Evolutionary conservation across 30 jellyfish, hydroid and myxozoan genomes (phyloP).

Genomic region (Cassiopea andromeda): DNA sequence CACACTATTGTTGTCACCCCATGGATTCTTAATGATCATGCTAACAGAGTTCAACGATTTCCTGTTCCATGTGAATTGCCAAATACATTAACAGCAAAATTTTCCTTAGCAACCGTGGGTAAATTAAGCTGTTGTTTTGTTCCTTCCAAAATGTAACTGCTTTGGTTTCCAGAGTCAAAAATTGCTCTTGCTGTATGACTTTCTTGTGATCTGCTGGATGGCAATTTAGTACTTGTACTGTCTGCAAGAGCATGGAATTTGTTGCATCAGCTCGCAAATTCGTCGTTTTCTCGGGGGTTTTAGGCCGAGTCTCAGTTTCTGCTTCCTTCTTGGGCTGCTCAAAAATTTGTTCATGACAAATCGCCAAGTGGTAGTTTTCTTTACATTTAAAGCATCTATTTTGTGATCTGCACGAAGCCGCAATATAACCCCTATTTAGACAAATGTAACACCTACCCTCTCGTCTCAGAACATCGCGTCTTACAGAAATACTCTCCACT

Average conservation of each 20-base stretch:
- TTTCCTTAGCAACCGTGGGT: neutral
- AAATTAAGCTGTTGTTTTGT: neutral
- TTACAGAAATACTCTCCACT: too few species aligned
- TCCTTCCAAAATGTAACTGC: neutral
- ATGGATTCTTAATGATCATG: neutral
- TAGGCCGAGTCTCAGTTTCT: neutral
- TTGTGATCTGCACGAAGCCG: neutral
- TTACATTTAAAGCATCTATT: neutral
- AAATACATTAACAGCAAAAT: neutral
- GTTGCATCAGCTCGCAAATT: neutral
- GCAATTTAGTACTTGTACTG: too few species aligned
- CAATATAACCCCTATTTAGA: slow-evolving; percentile 11
- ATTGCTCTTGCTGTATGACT: neutral
- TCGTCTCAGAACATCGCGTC: too few species aligned
- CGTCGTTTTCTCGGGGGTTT: neutral
- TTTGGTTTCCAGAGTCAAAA: slow-evolving; percentile 30
- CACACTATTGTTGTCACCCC: neutral
- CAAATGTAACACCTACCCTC: neutral
- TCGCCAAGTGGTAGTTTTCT: slow-evolving; percentile 9
- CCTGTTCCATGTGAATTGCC: too few species aligned
- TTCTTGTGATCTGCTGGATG: neutral
- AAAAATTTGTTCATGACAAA: neutral
- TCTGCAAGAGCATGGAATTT: neutral
- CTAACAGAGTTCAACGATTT: slow-evolving; percentile 7
- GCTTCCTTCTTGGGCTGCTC: neutral